These are phyloP conservation scores for Cryptoleucopteryx plumbea DNA, from an alignment of 2,113 vertebrate genomes.

Conservation along the genomic window DNA sequence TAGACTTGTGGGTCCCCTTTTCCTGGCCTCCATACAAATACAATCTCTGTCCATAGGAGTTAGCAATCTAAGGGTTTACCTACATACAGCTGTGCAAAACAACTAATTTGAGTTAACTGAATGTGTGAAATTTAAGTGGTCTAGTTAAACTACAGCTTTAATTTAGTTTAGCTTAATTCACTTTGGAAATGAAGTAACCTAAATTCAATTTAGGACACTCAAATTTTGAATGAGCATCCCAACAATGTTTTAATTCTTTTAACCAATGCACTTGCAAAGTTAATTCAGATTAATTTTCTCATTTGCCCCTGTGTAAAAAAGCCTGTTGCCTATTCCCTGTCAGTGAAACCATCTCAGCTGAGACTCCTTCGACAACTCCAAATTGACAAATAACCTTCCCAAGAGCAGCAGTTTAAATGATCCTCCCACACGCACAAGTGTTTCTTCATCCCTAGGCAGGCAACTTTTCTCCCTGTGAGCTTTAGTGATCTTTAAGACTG, in stretches of 20 bases:
- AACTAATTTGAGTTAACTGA: slow-evolving; percentile 23
- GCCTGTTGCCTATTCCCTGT: background rate
- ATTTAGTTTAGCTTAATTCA: slow-evolving; percentile 57
- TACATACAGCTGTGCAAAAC: background rate
- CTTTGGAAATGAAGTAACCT: slow-evolving; percentile 51
- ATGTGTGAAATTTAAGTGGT: slow-evolving; percentile 9
- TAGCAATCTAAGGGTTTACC: background rate
- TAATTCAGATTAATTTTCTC: slow-evolving; percentile 52
- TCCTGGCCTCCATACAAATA: background rate
- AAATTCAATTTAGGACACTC: slow-evolving; percentile 45
- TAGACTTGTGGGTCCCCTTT: background rate
- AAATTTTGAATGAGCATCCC: slow-evolving; percentile 33
- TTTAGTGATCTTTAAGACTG: background rate
- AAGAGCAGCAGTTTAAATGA: background rate
- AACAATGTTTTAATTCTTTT: slow-evolving; percentile 49
- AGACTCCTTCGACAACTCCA: background rate
- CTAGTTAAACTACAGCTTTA: slow-evolving; percentile 48
- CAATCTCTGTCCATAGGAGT: background rate
- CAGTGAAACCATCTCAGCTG: slow-evolving; percentile 16
- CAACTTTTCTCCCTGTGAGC: background rate
- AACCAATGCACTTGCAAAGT: slow-evolving; percentile 4
- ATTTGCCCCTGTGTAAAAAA: background rate
- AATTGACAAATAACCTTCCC: background rate
- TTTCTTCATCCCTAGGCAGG: background rate
- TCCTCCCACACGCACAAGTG: background rate